A percentile compares a stretch with the other conserved stretches of the same genome.
Evolutionary conservation across 2,797 vertebrate genomes (phyloP).

Genomic region (Myotis planiceps): DNA sequence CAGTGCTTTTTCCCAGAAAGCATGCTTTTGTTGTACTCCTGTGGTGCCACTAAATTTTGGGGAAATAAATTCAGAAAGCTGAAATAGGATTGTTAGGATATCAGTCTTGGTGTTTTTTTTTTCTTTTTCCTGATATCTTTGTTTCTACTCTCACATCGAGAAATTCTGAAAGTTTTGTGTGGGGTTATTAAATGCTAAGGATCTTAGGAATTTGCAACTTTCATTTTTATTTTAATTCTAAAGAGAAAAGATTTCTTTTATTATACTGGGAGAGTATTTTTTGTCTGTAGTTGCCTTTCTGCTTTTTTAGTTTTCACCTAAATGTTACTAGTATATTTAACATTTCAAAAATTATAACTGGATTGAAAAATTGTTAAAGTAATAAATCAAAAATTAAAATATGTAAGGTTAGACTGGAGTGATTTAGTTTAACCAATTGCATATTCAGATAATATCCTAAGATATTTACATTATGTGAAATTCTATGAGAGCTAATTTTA

Average conservation of each 20-base stretch:
- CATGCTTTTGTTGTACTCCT: slow-evolving; percentile 94
- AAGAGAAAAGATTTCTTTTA: background rate
- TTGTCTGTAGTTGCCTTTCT: slow-evolving; percentile 40
- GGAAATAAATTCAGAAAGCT: slow-evolving; percentile 83
- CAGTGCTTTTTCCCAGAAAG: slow-evolving; percentile 94
- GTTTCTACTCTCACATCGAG: slow-evolving; percentile 69
- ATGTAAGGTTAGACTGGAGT: slow-evolving; percentile 35
- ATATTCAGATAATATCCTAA: slow-evolving; percentile 21
- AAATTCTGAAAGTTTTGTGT: slow-evolving; percentile 63
- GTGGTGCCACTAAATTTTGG: slow-evolving; percentile 86
- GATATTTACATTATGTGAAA: slow-evolving; percentile 70
- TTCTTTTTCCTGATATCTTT: slow-evolving; percentile 41
- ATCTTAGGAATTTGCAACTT: slow-evolving; percentile 37
- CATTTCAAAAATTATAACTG: slow-evolving; percentile 11
- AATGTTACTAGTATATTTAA: slow-evolving; percentile 48
- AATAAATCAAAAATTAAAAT: slow-evolving; percentile 55
- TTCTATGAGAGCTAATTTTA: slow-evolving; percentile 78
- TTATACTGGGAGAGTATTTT: background rate
- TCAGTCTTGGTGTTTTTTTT: slow-evolving; percentile 68
- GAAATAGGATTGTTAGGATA: slow-evolving; percentile 83
- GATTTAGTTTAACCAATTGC: slow-evolving; percentile 30
- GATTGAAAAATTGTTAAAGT: slow-evolving; percentile 43
- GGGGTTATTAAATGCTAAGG: slow-evolving; percentile 10
- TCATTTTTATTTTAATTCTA: slow-evolving; percentile 4
- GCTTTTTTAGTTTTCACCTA: background rate